A percentile compares a stretch with the other conserved stretches of the same genome.
Evolutionary conservation across 37 sponge, comb jelly and placozoan genomes (phyloP).

Genomic region (Diacarnus erythraeanus): DNA sequence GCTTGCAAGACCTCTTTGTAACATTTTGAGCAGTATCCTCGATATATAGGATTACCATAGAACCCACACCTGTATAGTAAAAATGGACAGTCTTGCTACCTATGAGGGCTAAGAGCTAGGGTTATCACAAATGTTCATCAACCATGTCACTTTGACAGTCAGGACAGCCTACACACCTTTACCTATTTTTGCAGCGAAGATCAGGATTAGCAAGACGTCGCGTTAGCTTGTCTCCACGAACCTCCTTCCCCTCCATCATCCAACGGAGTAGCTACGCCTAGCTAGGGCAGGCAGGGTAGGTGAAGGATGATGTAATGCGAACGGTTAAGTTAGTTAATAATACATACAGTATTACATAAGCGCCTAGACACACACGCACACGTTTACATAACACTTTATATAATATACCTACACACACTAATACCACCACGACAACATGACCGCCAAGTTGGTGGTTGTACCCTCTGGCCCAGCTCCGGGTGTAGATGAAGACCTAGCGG

Average conservation of each 20-base stretch:
- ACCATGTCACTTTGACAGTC: background rate
- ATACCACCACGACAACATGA: too few relatives aligned
- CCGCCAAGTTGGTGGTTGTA: too few relatives aligned
- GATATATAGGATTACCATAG: slow-evolving; percentile 82
- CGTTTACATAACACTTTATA: too few relatives aligned
- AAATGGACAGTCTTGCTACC: background rate
- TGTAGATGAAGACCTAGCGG: slow-evolving; percentile 46
- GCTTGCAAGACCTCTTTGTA: slow-evolving; percentile 60
- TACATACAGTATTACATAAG: too few relatives aligned
- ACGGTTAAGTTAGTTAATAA: too few relatives aligned
- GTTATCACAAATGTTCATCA: too few relatives aligned
- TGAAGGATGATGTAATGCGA: too few relatives aligned
- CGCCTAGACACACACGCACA: too few relatives aligned
- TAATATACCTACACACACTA: too few relatives aligned
- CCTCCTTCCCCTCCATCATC: background rate
- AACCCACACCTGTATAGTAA: slow-evolving; percentile 73
- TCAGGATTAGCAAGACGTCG: slow-evolving; percentile 54
- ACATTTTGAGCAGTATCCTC: slow-evolving; percentile 91
- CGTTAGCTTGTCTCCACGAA: background rate
- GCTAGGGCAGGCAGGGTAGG: too few relatives aligned
- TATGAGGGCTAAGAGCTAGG: too few relatives aligned
- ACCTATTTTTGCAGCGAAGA: slow-evolving; percentile 70
- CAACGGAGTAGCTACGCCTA: background rate
- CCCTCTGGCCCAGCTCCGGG: background rate
- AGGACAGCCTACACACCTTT: background rate